Conservation (phyloP, 2,888 invertebrate genomes). For the Caenorhabditis virilis region DNA sequence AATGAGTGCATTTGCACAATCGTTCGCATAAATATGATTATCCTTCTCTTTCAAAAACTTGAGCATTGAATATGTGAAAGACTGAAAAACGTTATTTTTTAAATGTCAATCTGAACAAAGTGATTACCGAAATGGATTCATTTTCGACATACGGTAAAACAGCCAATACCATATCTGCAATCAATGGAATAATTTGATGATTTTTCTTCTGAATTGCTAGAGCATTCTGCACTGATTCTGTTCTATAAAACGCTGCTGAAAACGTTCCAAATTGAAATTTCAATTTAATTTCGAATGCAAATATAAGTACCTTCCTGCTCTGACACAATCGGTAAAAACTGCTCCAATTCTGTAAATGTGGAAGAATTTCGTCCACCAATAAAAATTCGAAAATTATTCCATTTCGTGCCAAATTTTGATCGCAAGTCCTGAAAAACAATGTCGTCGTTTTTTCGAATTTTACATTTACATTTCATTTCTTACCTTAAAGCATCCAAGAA, state of each 20-base stretch:
- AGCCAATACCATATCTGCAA: slow-evolving; percentile 19
- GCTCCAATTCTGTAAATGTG: slow-evolving; percentile 8
- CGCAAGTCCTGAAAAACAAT: slow-evolving; percentile 9
- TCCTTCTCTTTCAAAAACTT: slow-evolving; percentile 8
- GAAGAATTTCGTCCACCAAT: background rate
- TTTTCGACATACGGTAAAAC: too few species aligned
- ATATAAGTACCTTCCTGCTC: background rate
- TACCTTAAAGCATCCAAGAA: slow-evolving; percentile 12
- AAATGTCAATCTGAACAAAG: background rate
- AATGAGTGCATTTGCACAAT: background rate
- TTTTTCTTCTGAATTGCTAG: slow-evolving; percentile 18
- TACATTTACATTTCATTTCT: background rate
- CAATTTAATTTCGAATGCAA: background rate
- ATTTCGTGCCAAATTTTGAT: slow-evolving; percentile 9
- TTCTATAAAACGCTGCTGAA: slow-evolving; percentile 1
- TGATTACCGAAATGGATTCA: slow-evolving; percentile 10
- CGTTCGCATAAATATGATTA: background rate
- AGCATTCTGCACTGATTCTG: slow-evolving; percentile 10
- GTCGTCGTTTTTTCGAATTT: background rate
- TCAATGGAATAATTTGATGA: slow-evolving; percentile 6
- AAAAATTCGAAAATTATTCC: slow-evolving; percentile 12
- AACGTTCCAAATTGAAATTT: background rate
- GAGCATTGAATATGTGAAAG: background rate
- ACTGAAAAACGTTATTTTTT: slow-evolving; percentile 12
- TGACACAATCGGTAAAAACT: slow-evolving; percentile 3